A percentile compares a stretch with the other conserved stretches of the same genome.
Conservation (phyloP, 2,888 invertebrate species). For the Zhengitettix transpicula region DNA sequence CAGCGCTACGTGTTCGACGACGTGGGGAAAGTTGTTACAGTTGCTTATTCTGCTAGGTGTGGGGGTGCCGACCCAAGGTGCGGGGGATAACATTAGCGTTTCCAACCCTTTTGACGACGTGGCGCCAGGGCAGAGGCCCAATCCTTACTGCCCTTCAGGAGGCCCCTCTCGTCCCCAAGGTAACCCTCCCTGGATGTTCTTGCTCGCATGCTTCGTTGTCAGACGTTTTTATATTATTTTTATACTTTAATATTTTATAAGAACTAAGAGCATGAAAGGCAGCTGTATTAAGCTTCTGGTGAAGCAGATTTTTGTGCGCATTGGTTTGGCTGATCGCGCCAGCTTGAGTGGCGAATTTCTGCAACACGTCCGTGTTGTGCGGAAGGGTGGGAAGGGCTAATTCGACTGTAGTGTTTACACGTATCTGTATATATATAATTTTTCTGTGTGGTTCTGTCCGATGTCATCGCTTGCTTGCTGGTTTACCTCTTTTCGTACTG, state of each 20-base stretch:
- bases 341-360: not conserved
- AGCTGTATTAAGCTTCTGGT: not conserved
- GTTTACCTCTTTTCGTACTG: constrained; percentile 4
- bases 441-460: constrained; percentile 6
- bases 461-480: constrained; percentile 7
- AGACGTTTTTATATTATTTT: constrained; percentile 4
- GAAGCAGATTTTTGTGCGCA: not conserved
- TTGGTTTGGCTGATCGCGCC: not conserved
- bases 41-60: constrained; percentile 12
- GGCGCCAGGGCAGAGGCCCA: constrained; percentile 35
- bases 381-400: not conserved
- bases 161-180: constrained; percentile 24
- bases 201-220: not conserved
- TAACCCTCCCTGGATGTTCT: constrained; percentile 4
- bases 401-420: constrained; percentile 1
- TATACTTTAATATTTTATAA: constrained; percentile 1
- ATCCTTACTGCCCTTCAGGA: constrained; percentile 28
- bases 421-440: constrained; percentile 4
- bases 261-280: not conserved
- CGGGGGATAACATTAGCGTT: constrained; percentile 63
- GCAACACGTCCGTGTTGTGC: not conserved
- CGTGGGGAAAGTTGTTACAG: not conserved
- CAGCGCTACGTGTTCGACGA: not conserved
- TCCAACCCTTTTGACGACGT: constrained; percentile 76
- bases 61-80: constrained; percentile 23